Percentiles rank a stretch among this genome's conserved stretches.
phyloP scores from a whole-genome alignment of 2,888 invertebrate species.

The Limnephilus lunatus region DNA sequence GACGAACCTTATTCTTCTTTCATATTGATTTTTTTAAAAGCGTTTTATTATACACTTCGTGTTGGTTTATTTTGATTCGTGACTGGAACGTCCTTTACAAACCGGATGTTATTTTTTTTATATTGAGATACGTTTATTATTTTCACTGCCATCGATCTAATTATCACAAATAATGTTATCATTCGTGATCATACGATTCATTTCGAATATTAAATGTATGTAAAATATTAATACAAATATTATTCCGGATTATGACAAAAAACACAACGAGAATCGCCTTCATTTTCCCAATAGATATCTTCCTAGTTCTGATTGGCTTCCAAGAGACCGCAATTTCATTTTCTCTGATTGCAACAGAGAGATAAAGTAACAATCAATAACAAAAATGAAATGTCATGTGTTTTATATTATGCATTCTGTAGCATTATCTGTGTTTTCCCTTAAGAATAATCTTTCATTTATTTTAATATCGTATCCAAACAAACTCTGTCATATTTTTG shows the following conservation, averaged over 20 bases:
- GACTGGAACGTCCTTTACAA: neutral
- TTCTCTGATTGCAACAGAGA: neutral
- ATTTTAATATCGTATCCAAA: neutral
- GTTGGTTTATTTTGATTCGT: no score
- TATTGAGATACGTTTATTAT: neutral
- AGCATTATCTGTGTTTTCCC: neutral
- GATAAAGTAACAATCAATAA: neutral
- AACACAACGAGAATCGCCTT: neutral
- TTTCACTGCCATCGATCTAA: neutral
- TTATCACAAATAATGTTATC: neutral
- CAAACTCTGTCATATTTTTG: conserved; percentile 31
- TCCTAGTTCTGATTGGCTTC: neutral
- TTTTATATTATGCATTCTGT: neutral
- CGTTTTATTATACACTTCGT: no score
- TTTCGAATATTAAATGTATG: neutral
- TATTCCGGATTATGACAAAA: neutral
- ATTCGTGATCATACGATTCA: neutral
- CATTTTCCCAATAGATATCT: neutral
- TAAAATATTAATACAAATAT: neutral
- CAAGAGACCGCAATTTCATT: neutral
- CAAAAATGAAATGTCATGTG: neutral
- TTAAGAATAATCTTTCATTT: conserved; percentile 5
- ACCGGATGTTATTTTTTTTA: neutral
- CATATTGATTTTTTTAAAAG: neutral
- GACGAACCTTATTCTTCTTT: neutral